Conservation (phyloP, 2,888 invertebrate genomes). For the Parapristionchus giblindavisi region DNA sequence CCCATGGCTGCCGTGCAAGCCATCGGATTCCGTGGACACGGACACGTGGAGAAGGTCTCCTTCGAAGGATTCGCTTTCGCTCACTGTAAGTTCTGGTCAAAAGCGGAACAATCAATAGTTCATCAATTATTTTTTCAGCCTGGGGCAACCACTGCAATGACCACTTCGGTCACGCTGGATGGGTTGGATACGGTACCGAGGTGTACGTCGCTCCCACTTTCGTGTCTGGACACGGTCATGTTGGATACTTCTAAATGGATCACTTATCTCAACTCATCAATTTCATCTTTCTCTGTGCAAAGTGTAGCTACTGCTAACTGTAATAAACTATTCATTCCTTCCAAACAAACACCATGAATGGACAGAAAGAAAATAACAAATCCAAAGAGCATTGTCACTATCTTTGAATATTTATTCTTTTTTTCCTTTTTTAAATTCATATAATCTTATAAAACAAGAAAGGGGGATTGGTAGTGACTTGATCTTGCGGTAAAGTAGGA, state of each 20-base stretch:
- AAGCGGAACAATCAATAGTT: neutral
- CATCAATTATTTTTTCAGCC: conserved; percentile 23
- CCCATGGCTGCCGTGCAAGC: conserved; percentile 57
- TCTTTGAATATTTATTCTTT: too few species aligned
- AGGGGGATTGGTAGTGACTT: too few species aligned
- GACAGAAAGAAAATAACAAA: too few species aligned
- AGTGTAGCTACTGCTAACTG: too few species aligned
- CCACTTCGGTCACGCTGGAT: conserved; percentile 57
- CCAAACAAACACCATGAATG: too few species aligned
- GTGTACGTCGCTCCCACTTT: conserved; percentile 48
- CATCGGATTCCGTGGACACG: conserved; percentile 52
- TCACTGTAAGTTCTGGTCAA: neutral
- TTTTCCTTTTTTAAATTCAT: too few species aligned
- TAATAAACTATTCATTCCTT: too few species aligned
- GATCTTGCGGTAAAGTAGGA: too few species aligned
- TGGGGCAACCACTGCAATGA: conserved; percentile 39
- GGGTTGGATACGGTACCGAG: conserved; percentile 53
- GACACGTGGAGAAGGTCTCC: conserved; percentile 50
- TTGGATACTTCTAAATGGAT: conserved; percentile 15
- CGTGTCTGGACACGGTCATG: conserved; percentile 4
- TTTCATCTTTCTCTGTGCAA: too few species aligned
- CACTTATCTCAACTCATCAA: too few species aligned
- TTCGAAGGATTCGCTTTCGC: conserved; percentile 54
- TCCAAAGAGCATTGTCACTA: too few species aligned
- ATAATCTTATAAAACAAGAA: too few species aligned